Evolutionary conservation across 2,113 vertebrate genomes (phyloP).

Genomic region (Budorcas taxicolor): DNA sequence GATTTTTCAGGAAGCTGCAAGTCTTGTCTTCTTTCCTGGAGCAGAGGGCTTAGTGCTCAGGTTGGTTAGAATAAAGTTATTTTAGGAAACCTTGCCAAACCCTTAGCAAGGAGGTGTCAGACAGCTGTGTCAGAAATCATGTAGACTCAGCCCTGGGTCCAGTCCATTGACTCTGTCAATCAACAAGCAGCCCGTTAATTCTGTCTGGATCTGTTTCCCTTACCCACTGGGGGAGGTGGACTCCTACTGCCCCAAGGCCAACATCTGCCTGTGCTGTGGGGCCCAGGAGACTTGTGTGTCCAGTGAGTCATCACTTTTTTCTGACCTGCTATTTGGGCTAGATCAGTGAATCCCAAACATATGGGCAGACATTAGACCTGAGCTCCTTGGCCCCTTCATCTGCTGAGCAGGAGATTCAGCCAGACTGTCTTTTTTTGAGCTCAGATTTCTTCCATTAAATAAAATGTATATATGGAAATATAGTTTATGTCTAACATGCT

Average conservation of each 20-base stretch:
- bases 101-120: not conserved
- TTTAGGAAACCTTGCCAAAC: conserved; percentile 19
- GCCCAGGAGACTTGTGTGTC: not conserved
- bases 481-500: not conserved
- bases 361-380: not conserved
- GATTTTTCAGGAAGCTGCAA: conserved; percentile 51
- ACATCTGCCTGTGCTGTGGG: not conserved
- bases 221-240: no score
- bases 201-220: not conserved
- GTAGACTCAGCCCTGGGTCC: not conserved
- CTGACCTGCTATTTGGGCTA: not conserved
- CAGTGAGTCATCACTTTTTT: not conserved
- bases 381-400: not conserved
- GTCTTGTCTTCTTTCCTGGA: not conserved
- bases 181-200: not conserved
- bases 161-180: not conserved
- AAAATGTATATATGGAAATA: not conserved
- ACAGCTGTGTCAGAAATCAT: not conserved
- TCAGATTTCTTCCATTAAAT: conserved; percentile 5
- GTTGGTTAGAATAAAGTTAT: not conserved
- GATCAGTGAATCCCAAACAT: not conserved
- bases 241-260: not conserved
- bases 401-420: not conserved
- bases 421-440: not conserved
- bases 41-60: not conserved